A percentile compares a stretch with the other conserved stretches of the same genome.
Conservation (phyloP, 2,888 invertebrate species). For the Lamellibrachia columna region DNA sequence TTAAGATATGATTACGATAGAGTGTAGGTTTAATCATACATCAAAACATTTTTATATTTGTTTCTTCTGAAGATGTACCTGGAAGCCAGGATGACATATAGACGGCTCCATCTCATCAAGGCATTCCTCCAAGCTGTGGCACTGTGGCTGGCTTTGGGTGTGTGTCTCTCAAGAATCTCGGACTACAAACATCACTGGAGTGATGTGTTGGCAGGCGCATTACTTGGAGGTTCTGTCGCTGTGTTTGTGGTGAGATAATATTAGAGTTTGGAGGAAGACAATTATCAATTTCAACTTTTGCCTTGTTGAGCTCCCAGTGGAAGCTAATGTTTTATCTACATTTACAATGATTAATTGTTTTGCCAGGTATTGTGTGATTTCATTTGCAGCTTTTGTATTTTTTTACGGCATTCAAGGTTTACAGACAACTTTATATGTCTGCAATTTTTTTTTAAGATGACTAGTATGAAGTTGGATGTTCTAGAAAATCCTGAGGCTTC, state of each 20-base stretch:
- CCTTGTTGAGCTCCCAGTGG: neutral
- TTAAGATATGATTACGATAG: neutral
- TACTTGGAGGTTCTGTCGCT: conserved; percentile 67
- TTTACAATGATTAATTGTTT: neutral
- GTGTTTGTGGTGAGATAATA: conserved; percentile 52
- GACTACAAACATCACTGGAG: conserved; percentile 99
- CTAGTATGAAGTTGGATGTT: neutral
- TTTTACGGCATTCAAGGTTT: neutral
- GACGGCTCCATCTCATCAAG: conserved; percentile 80
- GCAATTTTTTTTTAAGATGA: neutral
- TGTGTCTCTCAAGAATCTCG: conserved; percentile 82
- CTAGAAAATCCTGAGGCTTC: neutral
- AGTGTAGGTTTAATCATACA: neutral
- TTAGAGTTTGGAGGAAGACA: neutral
- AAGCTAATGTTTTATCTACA: neutral
- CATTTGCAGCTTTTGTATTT: neutral
- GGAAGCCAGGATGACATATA: conserved; percentile 84
- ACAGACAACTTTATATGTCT: no score
- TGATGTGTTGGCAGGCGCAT: conserved; percentile 85
- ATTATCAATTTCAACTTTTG: neutral
- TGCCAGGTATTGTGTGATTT: neutral
- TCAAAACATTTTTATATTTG: neutral
- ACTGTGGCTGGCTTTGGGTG: conserved; percentile 75
- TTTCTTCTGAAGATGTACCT: conserved; percentile 76
- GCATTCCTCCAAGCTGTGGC: conserved; percentile 75